phyloP scores from a whole-genome alignment of 2,113 vertebrate species.

The Pachyramphus minor region DNA sequence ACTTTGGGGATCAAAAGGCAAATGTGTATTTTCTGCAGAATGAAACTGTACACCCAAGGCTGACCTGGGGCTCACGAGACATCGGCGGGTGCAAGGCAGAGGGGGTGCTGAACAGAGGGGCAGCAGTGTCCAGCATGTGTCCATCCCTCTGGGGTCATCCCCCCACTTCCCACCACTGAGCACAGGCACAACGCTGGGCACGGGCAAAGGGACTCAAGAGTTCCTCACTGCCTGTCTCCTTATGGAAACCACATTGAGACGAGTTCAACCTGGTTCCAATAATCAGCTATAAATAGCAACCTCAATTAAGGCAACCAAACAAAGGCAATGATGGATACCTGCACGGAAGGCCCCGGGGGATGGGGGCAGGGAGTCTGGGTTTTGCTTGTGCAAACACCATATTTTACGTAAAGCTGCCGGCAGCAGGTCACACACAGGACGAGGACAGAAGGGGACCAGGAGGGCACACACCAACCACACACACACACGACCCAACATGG shows the following conservation, averaged over 20 bases:
- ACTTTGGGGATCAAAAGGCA: not conserved
- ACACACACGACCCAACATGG: not conserved
- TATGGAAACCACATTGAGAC: not conserved
- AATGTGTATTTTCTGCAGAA: not conserved
- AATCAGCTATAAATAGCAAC: constrained; percentile 38
- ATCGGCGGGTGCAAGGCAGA: accelerated
- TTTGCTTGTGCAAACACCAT: not conserved
- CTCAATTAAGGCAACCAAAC: constrained; percentile 28
- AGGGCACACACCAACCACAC: too few species aligned
- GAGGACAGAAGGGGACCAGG: not conserved
- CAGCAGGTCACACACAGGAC: accelerated
- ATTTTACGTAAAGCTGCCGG: not conserved
- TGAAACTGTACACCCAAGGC: not conserved
- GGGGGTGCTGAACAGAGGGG: not conserved
- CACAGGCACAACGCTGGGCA: accelerated
- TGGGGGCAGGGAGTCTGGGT: not conserved
- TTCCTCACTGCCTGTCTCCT: not conserved
- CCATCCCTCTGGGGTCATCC: not conserved
- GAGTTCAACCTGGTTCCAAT: constrained; percentile 40
- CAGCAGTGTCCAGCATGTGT: accelerated
- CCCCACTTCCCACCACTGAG: not conserved
- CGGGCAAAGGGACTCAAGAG: not conserved
- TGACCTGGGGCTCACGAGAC: not conserved
- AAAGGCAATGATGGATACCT: constrained; percentile 15
- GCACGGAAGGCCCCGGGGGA: not conserved